These are phyloP conservation scores for Chrysomallon squamiferum DNA, from an alignment of 1,140 invertebrate species.

Conservation along the genomic window DNA sequence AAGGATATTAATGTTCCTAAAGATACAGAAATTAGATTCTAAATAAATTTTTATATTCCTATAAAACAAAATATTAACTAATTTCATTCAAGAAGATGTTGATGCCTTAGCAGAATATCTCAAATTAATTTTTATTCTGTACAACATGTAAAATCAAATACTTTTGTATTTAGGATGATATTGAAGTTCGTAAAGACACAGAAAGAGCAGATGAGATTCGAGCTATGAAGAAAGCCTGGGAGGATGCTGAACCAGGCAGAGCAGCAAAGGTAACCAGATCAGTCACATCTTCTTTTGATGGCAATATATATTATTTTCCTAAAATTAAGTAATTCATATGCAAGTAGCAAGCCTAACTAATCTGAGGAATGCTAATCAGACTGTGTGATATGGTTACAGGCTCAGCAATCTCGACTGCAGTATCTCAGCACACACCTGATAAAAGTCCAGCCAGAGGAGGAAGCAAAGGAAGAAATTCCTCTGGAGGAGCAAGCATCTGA, in stretches of 20 bases:
- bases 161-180: slow-evolving; percentile 55
- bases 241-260: slow-evolving; percentile 60
- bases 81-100: too few species aligned
- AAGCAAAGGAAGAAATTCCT: slow-evolving; percentile 11
- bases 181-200: slow-evolving; percentile 62
- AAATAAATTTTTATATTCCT: too few species aligned
- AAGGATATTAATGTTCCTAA: too few species aligned
- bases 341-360: too few species aligned
- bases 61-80: too few species aligned
- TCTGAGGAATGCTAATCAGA: too few species aligned
- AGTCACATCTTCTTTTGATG: too few species aligned
- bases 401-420: slow-evolving; percentile 56
- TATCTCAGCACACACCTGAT: slow-evolving; percentile 58
- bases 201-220: slow-evolving; percentile 61
- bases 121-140: too few species aligned
- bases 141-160: too few species aligned
- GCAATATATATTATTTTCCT: neutral
- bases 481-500: neutral
- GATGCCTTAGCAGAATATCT: too few species aligned
- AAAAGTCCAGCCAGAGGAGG: slow-evolving; percentile 42
- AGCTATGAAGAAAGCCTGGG: slow-evolving; percentile 63
- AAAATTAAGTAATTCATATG: too few species aligned
- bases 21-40: too few species aligned
- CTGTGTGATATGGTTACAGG: slow-evolving; percentile 41
- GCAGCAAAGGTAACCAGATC: slow-evolving; percentile 59